Base-by-base conservation (phyloP, 2,888 invertebrate genomes). In the Ashinkailepas kermadecensis region DNA sequence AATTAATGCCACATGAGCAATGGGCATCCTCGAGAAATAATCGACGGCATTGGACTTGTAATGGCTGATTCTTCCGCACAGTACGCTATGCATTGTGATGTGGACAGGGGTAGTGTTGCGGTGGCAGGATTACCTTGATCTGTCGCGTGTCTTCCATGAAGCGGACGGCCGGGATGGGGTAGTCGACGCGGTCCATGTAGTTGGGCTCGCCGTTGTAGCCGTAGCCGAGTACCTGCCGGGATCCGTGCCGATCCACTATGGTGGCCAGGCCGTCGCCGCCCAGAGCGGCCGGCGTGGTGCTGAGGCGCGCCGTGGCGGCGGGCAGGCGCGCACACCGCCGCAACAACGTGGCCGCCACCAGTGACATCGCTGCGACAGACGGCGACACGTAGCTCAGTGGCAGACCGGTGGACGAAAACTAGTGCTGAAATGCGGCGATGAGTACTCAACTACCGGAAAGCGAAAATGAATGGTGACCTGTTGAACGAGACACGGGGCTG, bases 201-300 rank as follows among this genome's bases (percentile, higher is more conserved):
- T 87, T 89, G 56, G 93, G 91, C 84, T 91, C 89, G 0, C 96
- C 96, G 86, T 95, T 96, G 86, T 90, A 89, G 1, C 97, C 97
- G 86, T 89, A 92, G 0, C 97, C 97, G 18, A 98, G 97, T 86
- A 96, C 90, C 86, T 98, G 97, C 15, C 98, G 92, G 84, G 92
- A 93, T 70, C 97, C 97, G 78, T 78, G 78, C 10, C 78, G n/a
- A 13, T 78, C 23, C 15, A 78, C 25, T 12, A 58, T 12, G 58
- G 39, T 74, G 54, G 74, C 15, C 18, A 74, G 74, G 21, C 54
- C 74, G 74, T 11, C 54, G 54, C 74, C 74, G 39, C 54, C 18
- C 74, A 74, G 74, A 6, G 74, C 18, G 74, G 23, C 23, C 12
- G 67, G 25, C 15, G 39, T 15, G 74, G 74, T 74, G 54, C 74